Evolutionary conservation across 2,888 invertebrate species (phyloP), one percentile per base, ranked within the genome.

Genomic region (Sarcophaga caerulescens): DNA sequence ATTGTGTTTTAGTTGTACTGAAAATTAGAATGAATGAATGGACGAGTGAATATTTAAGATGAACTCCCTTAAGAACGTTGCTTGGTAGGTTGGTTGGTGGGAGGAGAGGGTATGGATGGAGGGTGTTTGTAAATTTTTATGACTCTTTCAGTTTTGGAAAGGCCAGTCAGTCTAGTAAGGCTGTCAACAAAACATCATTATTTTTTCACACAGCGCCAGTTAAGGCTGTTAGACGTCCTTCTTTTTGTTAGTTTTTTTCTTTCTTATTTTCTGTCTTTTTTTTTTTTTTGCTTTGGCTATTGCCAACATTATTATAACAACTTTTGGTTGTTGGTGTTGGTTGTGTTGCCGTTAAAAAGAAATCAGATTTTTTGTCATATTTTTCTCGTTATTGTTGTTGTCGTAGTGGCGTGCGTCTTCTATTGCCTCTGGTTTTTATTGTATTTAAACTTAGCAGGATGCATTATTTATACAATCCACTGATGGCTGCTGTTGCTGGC

Each of bases 101-200:
- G 45, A 21, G n/a, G 66, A 14, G 45, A 21, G n/a, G 44, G 17
- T 25, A 74, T 74, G 74, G 59, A 75, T 60, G 44, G 14, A 19
- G 81, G 78, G 70, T 63, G 78, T n/a, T 19, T 52, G 17, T 52
- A 52, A 76, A 79, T 79, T 85, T 60, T 79, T 79, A 76, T 82
- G 76, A 52, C 71, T 66, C 65, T 82, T 79, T 71, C 62, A 85
- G 74, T 79, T 82, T 76, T 35, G 35, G 71, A 60, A 66, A 79
- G 82, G 75, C 85, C 81, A 82, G 71, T 70, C 79, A 82, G 77
- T 77, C 71, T 77, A 62, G 25, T 47, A 65, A 75, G 62, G 60
- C 79, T 86, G 84, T 86, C 85, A 86, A 80, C 73, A 76, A 81
- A 79, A 83, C 81, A 81, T 84, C 80, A 86, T 86, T 84, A 86